Evolutionary conservation across 1,140 invertebrate species (phyloP), one percentile per base, ranked within the genome.

Genomic region (Saccostrea echinata): DNA sequence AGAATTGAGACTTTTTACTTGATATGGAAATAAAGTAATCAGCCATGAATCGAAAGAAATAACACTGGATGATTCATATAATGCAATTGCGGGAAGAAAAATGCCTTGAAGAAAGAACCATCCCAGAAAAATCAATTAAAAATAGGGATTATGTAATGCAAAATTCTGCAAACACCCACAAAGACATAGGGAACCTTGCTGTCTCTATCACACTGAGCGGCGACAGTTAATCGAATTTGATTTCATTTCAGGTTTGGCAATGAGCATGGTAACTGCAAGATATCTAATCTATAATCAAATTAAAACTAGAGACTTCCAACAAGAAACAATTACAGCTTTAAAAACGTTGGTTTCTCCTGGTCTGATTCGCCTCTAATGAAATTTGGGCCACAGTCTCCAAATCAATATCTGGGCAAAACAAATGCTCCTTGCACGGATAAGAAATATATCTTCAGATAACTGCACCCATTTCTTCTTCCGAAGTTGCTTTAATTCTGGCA

Each of bases 231-330:
- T 76, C 68, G 68, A 76, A 76, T 76, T 76, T 76, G 68, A 76
- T 76, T 76, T 76, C 68, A 76, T 76, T 76, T 76, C 27, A 76
- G 68, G 68, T 76, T 76, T 76, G 68, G 68, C 68, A 76, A 76
- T 27, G 68, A 76, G 68, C 68, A 76, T 76, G 68, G 68, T 30
- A 68, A 68, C 64, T 68, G 64, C 64, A 68, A 68, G 64, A 68
- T 27, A 76, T 76, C 68, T 76, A 76, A 76, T 76, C 68, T 76
- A 76, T 76, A 76, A 76, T 76, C 68, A 76, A 76, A 76, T 76
- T 76, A 76, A 76, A 76, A 76, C 24, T 76, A 27, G 68, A 76
- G 27, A 76, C 68, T 76, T 76, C 68, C 68, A 76, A 76, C 24
- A 30, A 76, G 68, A 76, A 76, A 76, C 68, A 76, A 76, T 76